Evolutionary conservation across 2,113 vertebrate genomes (phyloP), one percentile per base, ranked within the genome.

Genomic region (Protobothrops mucrosquamatus): DNA sequence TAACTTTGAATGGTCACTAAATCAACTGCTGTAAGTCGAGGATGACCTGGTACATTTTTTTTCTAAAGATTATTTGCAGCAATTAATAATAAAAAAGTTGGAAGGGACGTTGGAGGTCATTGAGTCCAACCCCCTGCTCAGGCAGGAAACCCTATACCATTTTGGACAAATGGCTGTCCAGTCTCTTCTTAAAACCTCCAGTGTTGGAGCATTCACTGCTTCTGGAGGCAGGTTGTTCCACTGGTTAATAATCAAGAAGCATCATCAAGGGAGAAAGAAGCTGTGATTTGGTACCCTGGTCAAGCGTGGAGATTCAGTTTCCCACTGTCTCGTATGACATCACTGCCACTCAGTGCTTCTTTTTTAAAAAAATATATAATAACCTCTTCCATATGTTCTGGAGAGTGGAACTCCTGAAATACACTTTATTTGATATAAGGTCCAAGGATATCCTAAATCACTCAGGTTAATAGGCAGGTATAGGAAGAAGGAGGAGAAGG

Each of bases 361-460:
- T 94, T 96, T 23, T 23, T 29, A 94, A 94, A 74, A 6, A 92
- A 94, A 94, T 48, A 48, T 48, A 64, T 52, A 96, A 96, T 97
- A 97, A 97, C 93, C 59, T 95, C 95, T 97, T 96, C 96, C 95
- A 96, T 94, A 94, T 95, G 95, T 94, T 94, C 91, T 89, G 51
- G 89, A 94, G 94, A 86, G 91, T 87, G 87, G 59, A 90, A 92
- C 86, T 96, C 94, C 95, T 5, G 4, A 95, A 96, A 96, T 96
- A 96, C 95, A 94, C 96, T 96, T 95, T 89, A 93, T 2, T 95
- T 96, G 94, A 95, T 94, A 6, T 92, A 92, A 93, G 69, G 89
- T 90, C 96, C 88, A 95, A 95, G 94, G 93, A 96, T 0, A 0
- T 93, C 94, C 93, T 97, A 97, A 97, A 97, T 97, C 95, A 97